Base-by-base conservation (phyloP, 2,113 vertebrate genomes). In the Sigmodon hispidus region DNA sequence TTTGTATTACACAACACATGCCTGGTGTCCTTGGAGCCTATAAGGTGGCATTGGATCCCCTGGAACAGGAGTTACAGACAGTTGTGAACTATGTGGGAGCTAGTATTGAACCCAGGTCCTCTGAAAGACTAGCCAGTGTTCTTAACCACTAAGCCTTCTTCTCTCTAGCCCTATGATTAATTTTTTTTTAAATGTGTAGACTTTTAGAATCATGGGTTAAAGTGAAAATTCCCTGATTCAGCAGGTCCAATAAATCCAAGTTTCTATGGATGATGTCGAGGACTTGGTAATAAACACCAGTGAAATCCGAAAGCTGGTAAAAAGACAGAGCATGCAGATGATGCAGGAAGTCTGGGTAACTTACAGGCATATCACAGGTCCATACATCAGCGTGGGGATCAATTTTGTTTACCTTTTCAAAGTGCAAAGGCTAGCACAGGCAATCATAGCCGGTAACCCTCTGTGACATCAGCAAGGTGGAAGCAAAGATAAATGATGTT, bases 391-490 rank as follows among this genome's bases (percentile, higher is more conserved):
- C 12, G 7, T 5, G 1, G 26, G 69, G 61, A 55, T 75, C n/a
- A 77, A 3, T 86, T 92, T 91, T 94, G 81, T 84, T 22, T 69
- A 3, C 72, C 52, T 88, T 90, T 91, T 55, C 34, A 26, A 90
- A 91, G 26, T 43, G 45, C 34, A 75, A 83, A 79, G 52, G 6
- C 52, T 94, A 48, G 75, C 65, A 3, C 43, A 73, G 31, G 8
- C 16, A 77, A 79, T 84, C 16, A 8, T 70, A n/a, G 70, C 84
- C 50, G 63, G 5, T 63, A 59, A 83, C 1, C 1, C 16, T 94
- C 13, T 67, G 12, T 21, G 87, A 43, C 63, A 19, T 84, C 70
- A 48, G 0, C 34, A 31, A 76, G 40, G 24, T 22, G 61, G 92
- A 12, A 87, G 89, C 75, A 24, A 57, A 34, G 59, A 24, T 17